These are phyloP conservation scores for Chrysomallon squamiferum DNA, from an alignment of 1,140 invertebrate species.

Conservation along the genomic window DNA sequence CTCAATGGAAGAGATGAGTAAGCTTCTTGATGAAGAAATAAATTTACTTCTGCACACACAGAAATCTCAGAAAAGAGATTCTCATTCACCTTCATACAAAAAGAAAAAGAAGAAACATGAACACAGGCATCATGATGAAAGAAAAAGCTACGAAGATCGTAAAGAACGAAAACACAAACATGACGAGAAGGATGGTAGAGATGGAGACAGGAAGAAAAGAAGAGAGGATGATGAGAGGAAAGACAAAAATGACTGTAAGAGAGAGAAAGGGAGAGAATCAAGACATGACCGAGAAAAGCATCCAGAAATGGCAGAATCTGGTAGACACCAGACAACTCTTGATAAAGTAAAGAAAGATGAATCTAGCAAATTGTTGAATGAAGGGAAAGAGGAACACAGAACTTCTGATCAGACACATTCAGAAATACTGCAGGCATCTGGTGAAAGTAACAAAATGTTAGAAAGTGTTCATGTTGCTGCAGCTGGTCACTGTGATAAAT, in stretches of 20 bases:
- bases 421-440: too few relatives aligned
- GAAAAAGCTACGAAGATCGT: not conserved
- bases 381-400: not conserved
- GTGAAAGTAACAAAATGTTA: too few relatives aligned
- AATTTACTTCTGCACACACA: constrained; percentile 16
- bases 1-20: constrained; percentile 61
- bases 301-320: not conserved
- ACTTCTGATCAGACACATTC: too few relatives aligned
- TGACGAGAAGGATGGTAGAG: not conserved
- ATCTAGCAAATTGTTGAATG: not conserved
- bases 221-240: not conserved
- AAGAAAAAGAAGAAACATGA: not conserved
- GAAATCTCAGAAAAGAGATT: not conserved
- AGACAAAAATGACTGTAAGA: not conserved
- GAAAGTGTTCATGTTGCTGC: too few relatives aligned
- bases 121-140: not conserved
- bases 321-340: not conserved
- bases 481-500: not conserved
- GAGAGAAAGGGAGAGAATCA: constrained; percentile 3
- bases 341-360: not conserved
- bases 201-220: not conserved
- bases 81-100: not conserved
- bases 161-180: not conserved
- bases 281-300: not conserved
- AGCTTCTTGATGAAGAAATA: constrained; percentile 62